These are phyloP conservation scores for Rhagoletis zephyria DNA, from an alignment of 1,140 invertebrate genomes.

Conservation along the genomic window DNA sequence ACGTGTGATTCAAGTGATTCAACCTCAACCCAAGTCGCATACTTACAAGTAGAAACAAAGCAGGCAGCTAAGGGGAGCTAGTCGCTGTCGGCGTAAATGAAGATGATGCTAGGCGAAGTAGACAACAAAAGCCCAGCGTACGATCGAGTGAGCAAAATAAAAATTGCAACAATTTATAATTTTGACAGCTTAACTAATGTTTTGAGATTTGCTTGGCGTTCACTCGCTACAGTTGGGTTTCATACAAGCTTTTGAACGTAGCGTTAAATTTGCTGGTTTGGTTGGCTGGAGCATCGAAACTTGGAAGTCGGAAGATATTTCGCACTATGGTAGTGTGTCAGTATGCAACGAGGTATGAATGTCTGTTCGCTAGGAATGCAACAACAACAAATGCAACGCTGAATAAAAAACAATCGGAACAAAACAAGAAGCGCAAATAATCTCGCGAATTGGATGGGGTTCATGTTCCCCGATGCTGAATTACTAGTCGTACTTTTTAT, in stretches of 20 bases:
- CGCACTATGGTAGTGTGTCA: conserved; percentile 34
- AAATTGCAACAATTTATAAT: conserved; percentile 68
- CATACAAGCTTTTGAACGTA: neutral
- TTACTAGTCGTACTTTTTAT: too few relatives aligned
- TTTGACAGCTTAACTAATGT: conserved; percentile 67
- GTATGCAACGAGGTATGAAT: neutral
- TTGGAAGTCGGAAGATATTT: conserved; percentile 34
- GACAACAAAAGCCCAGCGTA: neutral
- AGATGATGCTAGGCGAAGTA: neutral
- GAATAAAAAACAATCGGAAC: neutral
- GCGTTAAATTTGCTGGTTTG: neutral
- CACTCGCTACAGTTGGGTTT: neutral
- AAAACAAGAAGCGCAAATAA: neutral
- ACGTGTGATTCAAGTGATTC: neutral
- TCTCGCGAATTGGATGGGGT: neutral
- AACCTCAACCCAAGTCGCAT: neutral
- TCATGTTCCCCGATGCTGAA: neutral
- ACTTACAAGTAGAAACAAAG: neutral
- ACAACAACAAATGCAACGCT: neutral
- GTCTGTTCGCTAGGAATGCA: neutral
- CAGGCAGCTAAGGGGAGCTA: neutral
- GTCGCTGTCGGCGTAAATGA: neutral
- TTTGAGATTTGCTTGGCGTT: conserved; percentile 17
- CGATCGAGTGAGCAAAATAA: conserved; percentile 54
- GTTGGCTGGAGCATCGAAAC: neutral